Evolutionary conservation across 2,797 vertebrate species (phyloP), one percentile per base, ranked within the genome.

Genomic region (Arctocebus calabarensis): DNA sequence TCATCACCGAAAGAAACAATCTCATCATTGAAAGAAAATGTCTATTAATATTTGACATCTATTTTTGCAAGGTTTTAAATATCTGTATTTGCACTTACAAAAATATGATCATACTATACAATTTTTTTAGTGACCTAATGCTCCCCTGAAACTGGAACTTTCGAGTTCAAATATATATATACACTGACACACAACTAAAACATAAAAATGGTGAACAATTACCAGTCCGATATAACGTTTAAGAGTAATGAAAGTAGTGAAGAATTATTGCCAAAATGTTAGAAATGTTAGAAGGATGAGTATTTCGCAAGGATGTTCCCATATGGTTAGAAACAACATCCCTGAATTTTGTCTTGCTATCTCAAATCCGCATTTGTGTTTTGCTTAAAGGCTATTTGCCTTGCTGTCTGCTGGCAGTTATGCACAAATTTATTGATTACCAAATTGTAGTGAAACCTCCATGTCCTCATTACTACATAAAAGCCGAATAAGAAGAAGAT

Each of bases 311-410:
- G 29, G 25, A 23, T 1, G 57, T 93, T 7, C 13, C n/a, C 12
- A 7, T 55, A 32, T 61, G 29, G 27, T 82, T 87, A 71, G 45
- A 89, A 95, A 89, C 37, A 73, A 55, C 13, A 84, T 71, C 94
- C 5, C 29, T 57, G 5, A 71, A 83, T 86, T 84, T 6, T 57
- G 8, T 64, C 27, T 81, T 61, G 62, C 10, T 68, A 43, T 55
- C 84, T 90, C n/a, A 89, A 91, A 22, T 57, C 61, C 32, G 48
- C 27, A 32, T 84, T 89, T 66, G 62, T 61, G 61, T 93, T 94
- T 95, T 94, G 6, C 62, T 55, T 74, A 55, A 89, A 86, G 77
- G 64, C 3, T 83, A 95, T 84, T 82, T 82, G 16, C 25, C 59
- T 66, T 34, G 27, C 45, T 89, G 62, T 20, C 34, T 88, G 25